Evolutionary conservation across 30 jellyfish, hydroid and myxozoan genomes (phyloP).

Genomic region (Mastigias papua): DNA sequence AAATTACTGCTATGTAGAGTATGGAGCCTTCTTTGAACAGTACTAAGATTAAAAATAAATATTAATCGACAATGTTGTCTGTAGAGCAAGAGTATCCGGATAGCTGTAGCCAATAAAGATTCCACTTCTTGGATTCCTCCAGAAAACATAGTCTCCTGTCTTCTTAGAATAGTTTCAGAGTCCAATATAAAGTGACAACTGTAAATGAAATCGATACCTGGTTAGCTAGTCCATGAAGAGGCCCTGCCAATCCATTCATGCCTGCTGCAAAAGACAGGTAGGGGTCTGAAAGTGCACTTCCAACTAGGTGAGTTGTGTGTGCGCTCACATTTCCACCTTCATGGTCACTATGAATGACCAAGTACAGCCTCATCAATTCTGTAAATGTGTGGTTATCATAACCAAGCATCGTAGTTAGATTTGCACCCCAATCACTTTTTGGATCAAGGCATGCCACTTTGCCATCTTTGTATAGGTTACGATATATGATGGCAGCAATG

Average conservation of each 20-base stretch:
- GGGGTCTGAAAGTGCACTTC: conserved; percentile 97
- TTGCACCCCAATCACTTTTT: conserved; percentile 86
- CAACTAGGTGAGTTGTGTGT: conserved; percentile 97
- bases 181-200: too few relatives aligned
- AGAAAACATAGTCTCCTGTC: too few relatives aligned
- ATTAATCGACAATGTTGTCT: too few relatives aligned
- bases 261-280: conserved; percentile 97
- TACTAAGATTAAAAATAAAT: too few relatives aligned
- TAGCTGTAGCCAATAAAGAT: too few relatives aligned
- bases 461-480: conserved; percentile 94
- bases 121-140: too few relatives aligned
- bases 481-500: conserved; percentile 91
- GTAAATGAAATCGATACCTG: conserved; percentile 71
- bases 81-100: too few relatives aligned
- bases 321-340: conserved; percentile 99
- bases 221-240: conserved; percentile 98
- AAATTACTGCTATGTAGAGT: too few relatives aligned
- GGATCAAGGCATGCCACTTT: conserved; percentile 93
- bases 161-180: too few relatives aligned
- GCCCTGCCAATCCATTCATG: conserved; percentile 99
- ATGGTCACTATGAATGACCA: conserved; percentile 97
- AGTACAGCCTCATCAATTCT: conserved; percentile 93
- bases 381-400: conserved; percentile 73
- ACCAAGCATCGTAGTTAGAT: conserved; percentile 88
- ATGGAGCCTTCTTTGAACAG: too few relatives aligned